phyloP scores from a whole-genome alignment of 2,888 invertebrate species.

The Drosophila longiperda region DNA sequence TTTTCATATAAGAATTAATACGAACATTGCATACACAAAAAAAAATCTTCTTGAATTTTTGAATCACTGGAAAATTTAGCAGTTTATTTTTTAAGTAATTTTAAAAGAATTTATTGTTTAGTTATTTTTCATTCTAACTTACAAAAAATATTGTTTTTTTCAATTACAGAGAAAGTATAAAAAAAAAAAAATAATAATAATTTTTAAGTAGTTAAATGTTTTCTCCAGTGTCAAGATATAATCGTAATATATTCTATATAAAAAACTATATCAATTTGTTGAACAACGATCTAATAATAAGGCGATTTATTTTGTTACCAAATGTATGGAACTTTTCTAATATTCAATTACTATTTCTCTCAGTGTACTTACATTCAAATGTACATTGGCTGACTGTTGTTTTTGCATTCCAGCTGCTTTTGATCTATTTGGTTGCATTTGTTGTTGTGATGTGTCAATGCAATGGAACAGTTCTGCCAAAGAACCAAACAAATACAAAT shows the following conservation, averaged over 20 bases:
- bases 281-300: no score
- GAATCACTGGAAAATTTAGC: not conserved
- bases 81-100: not conserved
- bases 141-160: no score
- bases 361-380: not conserved
- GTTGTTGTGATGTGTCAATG: conserved; percentile 2
- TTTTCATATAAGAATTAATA: not conserved
- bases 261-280: no score
- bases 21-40: not conserved
- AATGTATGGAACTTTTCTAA: not conserved
- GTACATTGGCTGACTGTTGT: not conserved
- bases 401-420: not conserved
- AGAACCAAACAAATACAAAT: conserved; percentile 1
- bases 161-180: no score
- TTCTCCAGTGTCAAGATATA: no score
- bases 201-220: no score
- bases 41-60: not conserved
- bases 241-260: no score
- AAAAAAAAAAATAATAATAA: no score
- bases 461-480: not conserved
- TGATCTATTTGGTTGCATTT: not conserved
- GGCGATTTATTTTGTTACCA: not conserved
- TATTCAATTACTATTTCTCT: not conserved
- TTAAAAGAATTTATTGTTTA: not conserved
- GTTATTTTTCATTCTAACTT: no score